Evolutionary conservation across 2,888 invertebrate genomes (phyloP), one percentile per base, ranked within the genome.

Genomic region (Agelastica alni): DNA sequence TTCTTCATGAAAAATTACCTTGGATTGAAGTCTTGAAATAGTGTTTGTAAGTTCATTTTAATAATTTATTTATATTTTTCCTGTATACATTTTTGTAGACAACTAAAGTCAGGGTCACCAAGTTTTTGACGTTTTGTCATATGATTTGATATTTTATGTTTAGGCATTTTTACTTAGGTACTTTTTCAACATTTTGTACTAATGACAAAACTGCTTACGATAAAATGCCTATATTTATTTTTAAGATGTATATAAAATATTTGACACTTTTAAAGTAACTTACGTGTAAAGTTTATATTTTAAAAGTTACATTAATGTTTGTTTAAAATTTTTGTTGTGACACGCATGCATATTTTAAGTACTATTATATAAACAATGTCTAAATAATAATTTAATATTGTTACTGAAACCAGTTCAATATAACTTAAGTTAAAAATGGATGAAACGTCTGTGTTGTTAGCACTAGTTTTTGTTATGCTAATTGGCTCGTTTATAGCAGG

Each of bases 401-500:
- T 53, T 63, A 41, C 65, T 43, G 14, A 16, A 49, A 62, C 62
- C 66, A 64, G 63, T 64, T 56, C 60, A 61, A 65, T 12, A 39
- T 66, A 48, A 7, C 6, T 7, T 7, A 6, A 9, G 26, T 9
- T 2, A 26, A 9, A 26, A 26, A 91, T 93, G 91, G 93, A 93
- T 73, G 92, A 92, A 72, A 89, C 91, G 42, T 79, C 87, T 65
- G 86, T 95, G 65, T 80, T 97, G 56, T 79, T 94, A 75, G 80
- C 93, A 67, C 79, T 97, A 41, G 91, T 88, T 51, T 69, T 93
- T 70, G 93, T 98, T 53, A 99, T 99, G 98, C 80, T 99, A 60
- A 82, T 96, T 52, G 98, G 98, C 1, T 96, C 96, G 49, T 99
- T 96, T 78, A 77, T 96, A 46, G 91, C 96, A 65, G 99, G 98